Evolutionary conservation across 2,888 invertebrate species (phyloP), one percentile per base, ranked within the genome.

Genomic region (Temnothorax ravouxi): DNA sequence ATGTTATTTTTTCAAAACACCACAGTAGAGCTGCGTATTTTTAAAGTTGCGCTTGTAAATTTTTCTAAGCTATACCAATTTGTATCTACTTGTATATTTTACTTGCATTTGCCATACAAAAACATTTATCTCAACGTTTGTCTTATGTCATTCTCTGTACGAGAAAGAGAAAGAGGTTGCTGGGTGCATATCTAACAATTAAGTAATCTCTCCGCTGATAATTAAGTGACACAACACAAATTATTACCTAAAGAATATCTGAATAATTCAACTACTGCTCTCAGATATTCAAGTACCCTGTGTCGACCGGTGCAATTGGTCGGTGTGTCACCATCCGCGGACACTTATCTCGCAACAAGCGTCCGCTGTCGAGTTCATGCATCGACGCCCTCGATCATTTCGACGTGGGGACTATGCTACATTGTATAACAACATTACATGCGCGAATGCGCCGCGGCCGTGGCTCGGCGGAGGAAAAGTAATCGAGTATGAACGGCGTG

Each of bases 321-420:
- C 47, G 47, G 54, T 29, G 71, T 44, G 50, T 9, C 50, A 44
- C n/a, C 9, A 9, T 74, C 25, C 72, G 47, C 59, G 59, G 11
- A 18, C 71, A 38, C 71, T 85, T 77, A 83, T 83, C 85, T 64
- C 62, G n/a, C 25, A 84, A 84, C 86, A 87, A 52, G 83, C 83
- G 59, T 66, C n/a, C 83, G 44, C 66, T 84, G 86, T 86, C 80
- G 62, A 47, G 25, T 83, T 84, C 76, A 69, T 44, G 86, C 81
- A 86, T 83, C 79, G 83, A 82, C 67, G 66, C 77, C 74, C 52
- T 84, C 84, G 75, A 84, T 84, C 86, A 82, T 84, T 67, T 84
- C 83, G 71, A 74, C 74, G 84, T 66, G 64, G 41, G 44, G 52
- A 50, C 64, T 72, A 47, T 13, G 61, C 15, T 56, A 76, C 54